Base-by-base conservation (phyloP, 2,888 invertebrate genomes). In the Odontocerum albicorne region DNA sequence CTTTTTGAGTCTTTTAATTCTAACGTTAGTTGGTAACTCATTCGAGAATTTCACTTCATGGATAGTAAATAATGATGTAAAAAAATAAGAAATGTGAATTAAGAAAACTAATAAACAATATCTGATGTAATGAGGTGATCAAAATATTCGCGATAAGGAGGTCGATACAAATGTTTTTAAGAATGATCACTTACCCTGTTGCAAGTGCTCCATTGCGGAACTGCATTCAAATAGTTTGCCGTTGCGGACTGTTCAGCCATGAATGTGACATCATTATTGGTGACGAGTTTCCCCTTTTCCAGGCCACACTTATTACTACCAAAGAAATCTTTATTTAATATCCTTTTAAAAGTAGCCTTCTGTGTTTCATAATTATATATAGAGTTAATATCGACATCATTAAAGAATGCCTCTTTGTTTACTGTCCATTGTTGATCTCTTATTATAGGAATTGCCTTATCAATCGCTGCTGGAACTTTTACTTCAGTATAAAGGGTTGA, bases 181-280 rank as follows among this genome's bases (percentile, higher is more conserved):
- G n/a, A n/a, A n/a, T n/a, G n/a, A n/a, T n/a, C n/a, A 10, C 19
- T 40, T 52, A 62, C 62, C 56, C 56, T 51, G 39, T 61, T 61
- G 31, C 62, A 62, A n/a, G 61, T 62, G 32, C 62, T 61, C 61
- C 61, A 62, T 35, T 62, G 62, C 7, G 62, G 62, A 16, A 61
- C 60, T 1, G 56, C 45, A 36, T 62, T 62, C 20, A 61, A 40
- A 43, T 60, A 62, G 52, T 62, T 57, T n/a, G 55, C 50, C 7
- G 62, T 61, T 6, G 62, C 50, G 4, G 55, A 39, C 39, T 61
- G 59, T 32, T 62, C 56, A 1, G 61, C 44, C 22, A 31, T 44
- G 49, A 60, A 62, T 3, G 55, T 22, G 36, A 59, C 33, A 46
- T 61, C 58, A 12, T 49, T 51, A 27, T 55, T 56, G 13, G 53